Evolutionary conservation across 2,797 vertebrate genomes (phyloP), one percentile per base, ranked within the genome.

Genomic region (Prionace glauca): DNA sequence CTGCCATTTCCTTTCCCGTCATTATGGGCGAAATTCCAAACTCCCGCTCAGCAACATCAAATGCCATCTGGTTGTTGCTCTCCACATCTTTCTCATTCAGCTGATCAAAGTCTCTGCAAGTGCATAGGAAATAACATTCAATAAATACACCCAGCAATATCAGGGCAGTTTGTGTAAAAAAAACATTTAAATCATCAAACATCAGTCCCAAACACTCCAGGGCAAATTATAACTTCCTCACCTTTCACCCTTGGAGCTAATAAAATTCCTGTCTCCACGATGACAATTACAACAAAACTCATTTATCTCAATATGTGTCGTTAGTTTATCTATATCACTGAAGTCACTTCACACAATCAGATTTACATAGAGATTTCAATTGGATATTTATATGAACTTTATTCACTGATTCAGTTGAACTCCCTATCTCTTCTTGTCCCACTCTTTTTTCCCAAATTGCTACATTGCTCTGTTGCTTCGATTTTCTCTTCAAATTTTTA

Each of bases 1-100:
- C 98, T 2, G 99, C 98, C 99, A 99, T 99, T 96, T 99, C 99
- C 96, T 99, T 99, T 96, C 99, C 99, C 1, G 99, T 99, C 99
- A 99, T 99, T 97, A 99, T 99, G 90, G 99, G 99, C 36, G 98
- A 99, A 96, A 99, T 99, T 96, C 99, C 99, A 96, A 99, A 98
- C 96, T 99, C 99, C 88, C 98, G 98, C 97, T 99, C 99, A 0
- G 99, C 98, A 0, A 99, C 97, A 95, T 99, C 99, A 60, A 99
- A 99, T 7, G 98, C 99, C 97, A 99, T 96, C 96, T 99, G 99
- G 96, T 99, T 99, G 96, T 99, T 99, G 96, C 97, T 98, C 97
- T 99, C 98, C 95, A 99, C 97, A 56, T 98, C 97, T 11, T 98
- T 97, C 96, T 99, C 99, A 29, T 99, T 99, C 97, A 99, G 97